A percentile compares a stretch with the other conserved stretches of the same genome.
Evolutionary conservation across 2,888 invertebrate species (phyloP).

Genomic region (Eupithecia pulchellata): DNA sequence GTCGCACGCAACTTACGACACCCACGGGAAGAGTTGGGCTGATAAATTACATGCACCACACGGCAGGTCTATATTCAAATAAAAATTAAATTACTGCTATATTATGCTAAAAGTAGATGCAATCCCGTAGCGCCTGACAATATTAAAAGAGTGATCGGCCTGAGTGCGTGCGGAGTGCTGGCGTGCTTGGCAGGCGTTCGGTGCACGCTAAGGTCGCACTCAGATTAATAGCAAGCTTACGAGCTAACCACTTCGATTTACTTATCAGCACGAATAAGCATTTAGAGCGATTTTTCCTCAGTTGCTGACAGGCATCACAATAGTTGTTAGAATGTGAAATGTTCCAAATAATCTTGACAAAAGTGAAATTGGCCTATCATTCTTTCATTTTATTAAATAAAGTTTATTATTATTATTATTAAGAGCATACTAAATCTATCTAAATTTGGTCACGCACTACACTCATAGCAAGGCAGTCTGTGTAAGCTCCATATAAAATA

Average conservation of each 20-base stretch:
- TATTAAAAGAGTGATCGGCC: slow-evolving; percentile 63
- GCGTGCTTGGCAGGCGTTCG: slow-evolving; percentile 68
- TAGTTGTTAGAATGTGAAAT: neutral
- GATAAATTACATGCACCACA: no score
- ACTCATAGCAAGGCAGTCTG: neutral
- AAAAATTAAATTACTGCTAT: no score
- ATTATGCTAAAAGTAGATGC: neutral
- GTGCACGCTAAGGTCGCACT: slow-evolving; percentile 78
- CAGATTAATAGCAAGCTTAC: slow-evolving; percentile 68
- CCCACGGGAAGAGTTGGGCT: no score
- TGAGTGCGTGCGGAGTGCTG: slow-evolving; percentile 60
- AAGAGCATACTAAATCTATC: neutral
- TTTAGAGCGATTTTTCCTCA: neutral
- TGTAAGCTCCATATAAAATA: neutral
- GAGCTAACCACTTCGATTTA: slow-evolving; percentile 49
- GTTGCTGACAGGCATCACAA: neutral
- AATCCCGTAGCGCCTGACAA: slow-evolving; percentile 62
- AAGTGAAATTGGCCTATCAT: neutral
- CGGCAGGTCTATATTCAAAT: no score
- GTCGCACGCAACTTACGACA: no score
- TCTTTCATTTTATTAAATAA: no score
- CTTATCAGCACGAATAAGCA: slow-evolving; percentile 1
- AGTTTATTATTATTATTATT: no score
- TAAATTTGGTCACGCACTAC: neutral
- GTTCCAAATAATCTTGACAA: neutral